A percentile compares a stretch with the other conserved stretches of the same genome.
Conservation (phyloP, 2,888 invertebrate species). For the Tineola bisselliella region DNA sequence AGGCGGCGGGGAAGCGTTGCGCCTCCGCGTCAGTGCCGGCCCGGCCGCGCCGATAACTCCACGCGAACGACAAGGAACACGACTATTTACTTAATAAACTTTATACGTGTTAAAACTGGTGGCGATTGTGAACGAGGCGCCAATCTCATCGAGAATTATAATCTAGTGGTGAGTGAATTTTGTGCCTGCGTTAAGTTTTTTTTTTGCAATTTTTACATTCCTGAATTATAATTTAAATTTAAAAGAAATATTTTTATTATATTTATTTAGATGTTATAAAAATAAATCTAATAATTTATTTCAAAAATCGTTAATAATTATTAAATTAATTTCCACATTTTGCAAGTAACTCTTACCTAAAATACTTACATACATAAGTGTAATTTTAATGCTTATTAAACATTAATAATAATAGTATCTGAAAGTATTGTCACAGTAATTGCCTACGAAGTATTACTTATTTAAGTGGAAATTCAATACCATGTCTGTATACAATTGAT, state of each 20-base stretch:
- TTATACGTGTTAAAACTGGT: conserved; percentile 3
- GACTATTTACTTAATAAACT: conserved; percentile 26
- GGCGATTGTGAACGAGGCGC: neutral
- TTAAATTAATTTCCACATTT: neutral
- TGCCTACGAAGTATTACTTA: neutral
- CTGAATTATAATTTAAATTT: neutral
- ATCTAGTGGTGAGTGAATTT: conserved; percentile 38
- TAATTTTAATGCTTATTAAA: too few species aligned
- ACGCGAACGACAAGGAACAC: conserved; percentile 30
- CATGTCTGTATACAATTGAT: neutral
- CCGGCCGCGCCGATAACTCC: conserved; percentile 63
- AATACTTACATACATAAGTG: neutral
- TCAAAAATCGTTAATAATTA: neutral
- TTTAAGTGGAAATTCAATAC: neutral
- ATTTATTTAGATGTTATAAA: neutral
- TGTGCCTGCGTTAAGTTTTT: conserved; percentile 9
- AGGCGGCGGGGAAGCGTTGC: conserved; percentile 33
- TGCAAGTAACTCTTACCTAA: neutral
- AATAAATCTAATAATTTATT: neutral
- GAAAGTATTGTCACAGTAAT: neutral
- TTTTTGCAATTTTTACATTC: conserved; percentile 15
- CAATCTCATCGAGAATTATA: neutral
- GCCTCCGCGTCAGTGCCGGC: conserved; percentile 64
- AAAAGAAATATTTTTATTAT: neutral
- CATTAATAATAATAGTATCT: neutral